Base-by-base conservation (phyloP, 1,140 invertebrate genomes). In the Drosophila ohnishii region DNA sequence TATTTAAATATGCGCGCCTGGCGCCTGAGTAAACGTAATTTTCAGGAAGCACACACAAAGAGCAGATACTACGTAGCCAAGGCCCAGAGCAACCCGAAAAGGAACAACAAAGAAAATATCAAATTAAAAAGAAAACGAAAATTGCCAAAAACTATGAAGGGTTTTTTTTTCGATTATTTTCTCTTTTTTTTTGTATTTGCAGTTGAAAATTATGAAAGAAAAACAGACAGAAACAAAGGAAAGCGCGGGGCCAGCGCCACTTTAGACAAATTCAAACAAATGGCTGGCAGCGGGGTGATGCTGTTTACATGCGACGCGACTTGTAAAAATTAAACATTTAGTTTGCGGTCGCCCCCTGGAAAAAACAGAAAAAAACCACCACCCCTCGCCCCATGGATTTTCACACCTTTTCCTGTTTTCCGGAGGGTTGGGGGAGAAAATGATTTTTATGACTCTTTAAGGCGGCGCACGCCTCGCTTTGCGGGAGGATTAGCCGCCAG, bases 1-100 rank as follows among this genome's bases (percentile, higher is more conserved):
- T 89, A 91, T 91, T 91, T 91, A 91, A 91, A 91, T 91, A 91
- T 90, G 81, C 81, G 80, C 90, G 86, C 76, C 78, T 76, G 90
- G 82, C 82, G 88, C 85, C 88, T 91, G 85, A 82, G 88, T 90
- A 91, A 91, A 91, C 90, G 90, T 90, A 91, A 90, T 90, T 90
- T 90, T 60, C 82, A 81, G 63, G 42, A 35, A 32, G 60, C 61
- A 75, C 58, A 67, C 58, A 64, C 78, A 82, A 64, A 69, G 70
- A 44, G 39, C 62, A 64, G 62, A 64, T 61, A 64, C 61, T 61
- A 42, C 59, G 11, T 66, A 35, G 60, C 50, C 69, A 32, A 19
- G 66, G 42, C 62, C 76, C 19, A 80, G 55, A 60, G 55, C 48
- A 51, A 65, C 10, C 42, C 42, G 28, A 70, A 83, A 87, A 70